Conservation (phyloP, 2,888 invertebrate genomes). For the Pachliopta kotzebuea region DNA sequence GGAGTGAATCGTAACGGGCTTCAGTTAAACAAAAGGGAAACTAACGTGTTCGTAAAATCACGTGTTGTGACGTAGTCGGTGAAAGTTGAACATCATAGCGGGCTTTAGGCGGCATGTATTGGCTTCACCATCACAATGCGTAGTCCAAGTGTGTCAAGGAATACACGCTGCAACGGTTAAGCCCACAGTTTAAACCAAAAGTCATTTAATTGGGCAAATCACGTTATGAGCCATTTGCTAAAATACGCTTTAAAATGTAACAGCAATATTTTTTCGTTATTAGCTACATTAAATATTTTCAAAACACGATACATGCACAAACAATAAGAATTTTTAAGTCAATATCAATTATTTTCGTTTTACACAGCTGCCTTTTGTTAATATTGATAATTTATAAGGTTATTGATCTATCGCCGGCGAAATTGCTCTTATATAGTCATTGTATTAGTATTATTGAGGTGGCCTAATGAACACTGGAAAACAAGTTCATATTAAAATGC, state of each 20-base stretch:
- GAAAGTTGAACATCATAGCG: slow-evolving; percentile 73
- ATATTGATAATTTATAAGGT: slow-evolving; percentile 2
- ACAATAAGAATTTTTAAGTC: not conserved
- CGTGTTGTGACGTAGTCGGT: slow-evolving; percentile 56
- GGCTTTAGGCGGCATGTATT: slow-evolving; percentile 37
- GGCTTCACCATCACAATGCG: slow-evolving; percentile 62
- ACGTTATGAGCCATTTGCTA: not conserved
- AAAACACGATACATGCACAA: not conserved
- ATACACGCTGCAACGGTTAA: slow-evolving; percentile 60
- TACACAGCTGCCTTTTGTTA: not conserved
- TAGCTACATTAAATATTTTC: not conserved
- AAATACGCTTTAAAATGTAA: not conserved
- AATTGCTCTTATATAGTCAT: slow-evolving; percentile 29
- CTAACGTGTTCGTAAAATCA: slow-evolving; percentile 38
- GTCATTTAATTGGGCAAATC: slow-evolving; percentile 25
- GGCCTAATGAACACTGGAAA: slow-evolving; percentile 54
- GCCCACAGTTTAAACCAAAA: slow-evolving; percentile 36
- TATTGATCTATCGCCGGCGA: slow-evolving; percentile 17
- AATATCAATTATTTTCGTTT: not conserved
- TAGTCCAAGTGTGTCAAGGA: slow-evolving; percentile 69
- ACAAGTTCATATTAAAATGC: slow-evolving; percentile 66
- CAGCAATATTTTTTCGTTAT: not conserved
- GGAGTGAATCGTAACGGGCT: slow-evolving; percentile 20
- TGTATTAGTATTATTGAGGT: slow-evolving; percentile 49
- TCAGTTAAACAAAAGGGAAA: slow-evolving; percentile 44